Base-by-base conservation (phyloP, 2,888 invertebrate genomes). In the Eledone cirrhosa region DNA sequence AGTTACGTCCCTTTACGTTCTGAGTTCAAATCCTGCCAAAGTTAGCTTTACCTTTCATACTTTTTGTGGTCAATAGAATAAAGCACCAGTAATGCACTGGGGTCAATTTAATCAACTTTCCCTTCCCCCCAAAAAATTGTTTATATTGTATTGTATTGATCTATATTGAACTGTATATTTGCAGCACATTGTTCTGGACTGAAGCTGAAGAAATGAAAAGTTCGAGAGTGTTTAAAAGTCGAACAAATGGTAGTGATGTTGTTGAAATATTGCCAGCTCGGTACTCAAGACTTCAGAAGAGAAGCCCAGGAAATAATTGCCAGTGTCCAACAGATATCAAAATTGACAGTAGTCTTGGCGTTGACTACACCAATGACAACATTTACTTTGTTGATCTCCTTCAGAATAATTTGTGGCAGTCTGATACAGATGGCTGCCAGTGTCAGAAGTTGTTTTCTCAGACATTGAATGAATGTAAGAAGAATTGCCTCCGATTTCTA, bases 161-260 rank as follows among this genome's bases (percentile, higher is more conserved):
- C 5, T 41, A 41, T 8, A 41, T 41, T 5, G 41, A 41, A 41
- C 11, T 41, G 41, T 41, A 41, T 41, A 8, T 59, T 83, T 83
- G 31, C 84, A 88, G 88, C 77, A 82, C 83, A 11, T 79, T 88
- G 41, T 79, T 87, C 31, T 88, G 88, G 88, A 85, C 86, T 76
- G 88, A 87, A 77, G 78, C 77, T 11, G 78, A 82, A 11, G 31
- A 65, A 0, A 76, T 72, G 33, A 81, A 82, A 48, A 78, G 78
- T 29, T 81, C 81, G 80, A 74, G 77, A 29, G 29, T 84, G 19
- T 80, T 79, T 47, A 81, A 77, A 22, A 78, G 81, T 13, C 76
- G 75, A 22, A 81, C 81, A 16, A 78, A 81, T 69, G 80, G 78
- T n/a, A 76, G 69, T n/a, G 78, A 77, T 2, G 77, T 80, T 31